Conservation (phyloP, 1,140 invertebrate species). For the Halesus radiatus region DNA sequence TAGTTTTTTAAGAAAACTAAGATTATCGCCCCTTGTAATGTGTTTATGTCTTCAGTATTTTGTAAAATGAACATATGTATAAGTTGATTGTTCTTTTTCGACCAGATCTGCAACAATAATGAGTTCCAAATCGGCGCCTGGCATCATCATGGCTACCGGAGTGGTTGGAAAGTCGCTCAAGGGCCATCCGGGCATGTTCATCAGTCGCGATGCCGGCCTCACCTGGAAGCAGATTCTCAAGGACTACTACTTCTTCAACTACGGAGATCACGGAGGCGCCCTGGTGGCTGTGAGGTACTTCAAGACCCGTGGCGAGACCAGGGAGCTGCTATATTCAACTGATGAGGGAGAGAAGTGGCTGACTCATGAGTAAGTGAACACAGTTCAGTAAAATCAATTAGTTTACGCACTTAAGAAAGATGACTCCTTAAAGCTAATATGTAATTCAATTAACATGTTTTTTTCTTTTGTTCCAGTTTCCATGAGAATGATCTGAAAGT, state of each 20-base stretch:
- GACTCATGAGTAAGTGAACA: conserved; percentile 68
- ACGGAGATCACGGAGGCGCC: conserved; percentile 92
- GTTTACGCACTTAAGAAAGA: too few species aligned
- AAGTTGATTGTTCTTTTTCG: too few species aligned
- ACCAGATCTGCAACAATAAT: conserved; percentile 81
- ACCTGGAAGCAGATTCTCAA: conserved; percentile 87
- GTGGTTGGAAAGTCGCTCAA: conserved; percentile 84
- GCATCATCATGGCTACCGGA: conserved; percentile 89
- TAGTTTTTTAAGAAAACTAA: too few species aligned
- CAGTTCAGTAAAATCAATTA: neutral
- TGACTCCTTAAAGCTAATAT: too few species aligned
- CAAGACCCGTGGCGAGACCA: conserved; percentile 80
- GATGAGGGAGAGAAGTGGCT: conserved; percentile 90
- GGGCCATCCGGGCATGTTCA: conserved; percentile 84
- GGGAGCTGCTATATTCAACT: conserved; percentile 85
- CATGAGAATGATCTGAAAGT: conserved; percentile 80
- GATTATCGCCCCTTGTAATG: too few species aligned
- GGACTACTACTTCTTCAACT: conserved; percentile 89
- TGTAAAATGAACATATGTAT: too few species aligned
- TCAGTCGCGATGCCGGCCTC: conserved; percentile 87
- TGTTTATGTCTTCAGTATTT: too few species aligned
- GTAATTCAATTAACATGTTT: neutral
- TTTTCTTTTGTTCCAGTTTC: conserved; percentile 69
- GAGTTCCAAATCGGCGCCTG: conserved; percentile 88
- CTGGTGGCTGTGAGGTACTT: conserved; percentile 88